Percentiles rank a stretch among this genome's conserved stretches.
These are phyloP conservation scores for Hystrix brachyura DNA, from an alignment of 2,113 vertebrate genomes.

Conservation along the genomic window DNA sequence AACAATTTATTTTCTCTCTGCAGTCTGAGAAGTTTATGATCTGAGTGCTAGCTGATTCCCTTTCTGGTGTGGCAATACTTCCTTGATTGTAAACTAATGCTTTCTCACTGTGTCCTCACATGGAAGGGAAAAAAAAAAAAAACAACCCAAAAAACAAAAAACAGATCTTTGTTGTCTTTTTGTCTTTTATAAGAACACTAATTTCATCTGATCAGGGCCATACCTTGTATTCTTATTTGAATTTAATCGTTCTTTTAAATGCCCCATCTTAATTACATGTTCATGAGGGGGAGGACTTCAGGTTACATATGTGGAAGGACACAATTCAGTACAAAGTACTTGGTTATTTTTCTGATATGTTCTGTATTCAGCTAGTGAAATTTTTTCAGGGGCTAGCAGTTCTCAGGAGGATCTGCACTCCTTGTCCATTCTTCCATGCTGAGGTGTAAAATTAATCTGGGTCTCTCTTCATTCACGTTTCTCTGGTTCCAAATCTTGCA, in stretches of 20 bases:
- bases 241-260: not conserved
- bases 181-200: not conserved
- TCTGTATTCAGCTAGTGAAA: too few species aligned
- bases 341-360: not conserved
- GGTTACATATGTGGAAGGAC: not conserved
- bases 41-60: too few species aligned
- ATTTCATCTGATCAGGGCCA: not conserved
- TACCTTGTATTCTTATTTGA: not conserved
- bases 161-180: not conserved
- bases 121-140: not conserved
- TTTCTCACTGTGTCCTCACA: not conserved
- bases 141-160: not conserved
- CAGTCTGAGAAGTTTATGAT: not conserved
- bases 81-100: not conserved
- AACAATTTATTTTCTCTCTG: not conserved
- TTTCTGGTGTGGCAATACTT: not conserved
- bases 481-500: not conserved
- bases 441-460: not conserved
- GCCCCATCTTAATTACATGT: not conserved
- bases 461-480: not conserved
- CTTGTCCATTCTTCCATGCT: not conserved
- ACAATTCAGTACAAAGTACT: not conserved
- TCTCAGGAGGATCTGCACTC: not conserved
- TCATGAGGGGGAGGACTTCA: not conserved
- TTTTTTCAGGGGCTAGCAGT: not conserved